These are phyloP conservation scores for Synergus itoensis DNA, from an alignment of 2,888 invertebrate species.

Conservation along the genomic window DNA sequence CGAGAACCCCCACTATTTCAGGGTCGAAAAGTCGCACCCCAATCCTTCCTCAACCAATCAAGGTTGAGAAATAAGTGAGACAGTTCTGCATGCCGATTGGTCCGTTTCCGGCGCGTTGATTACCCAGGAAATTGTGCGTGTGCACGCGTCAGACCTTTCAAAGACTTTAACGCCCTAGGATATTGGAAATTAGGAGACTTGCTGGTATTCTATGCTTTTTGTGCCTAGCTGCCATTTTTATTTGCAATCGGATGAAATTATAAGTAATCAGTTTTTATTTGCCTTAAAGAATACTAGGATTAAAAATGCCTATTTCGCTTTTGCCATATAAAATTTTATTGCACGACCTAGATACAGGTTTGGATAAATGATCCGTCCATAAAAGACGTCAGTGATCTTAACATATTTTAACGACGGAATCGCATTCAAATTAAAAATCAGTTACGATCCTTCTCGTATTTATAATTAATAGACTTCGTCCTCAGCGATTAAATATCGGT, in stretches of 20 bases:
- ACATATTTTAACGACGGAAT: neutral
- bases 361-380: neutral
- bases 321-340: neutral
- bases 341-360: neutral
- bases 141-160: constrained; percentile 46
- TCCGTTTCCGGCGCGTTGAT: constrained; percentile 75
- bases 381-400: constrained; percentile 5
- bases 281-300: neutral
- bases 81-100: constrained; percentile 68
- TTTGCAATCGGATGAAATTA: neutral
- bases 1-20: constrained; percentile 43
- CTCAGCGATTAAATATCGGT: neutral
- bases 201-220: neutral
- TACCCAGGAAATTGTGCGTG: constrained; percentile 76
- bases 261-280: neutral
- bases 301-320: neutral
- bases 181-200: constrained; percentile 37
- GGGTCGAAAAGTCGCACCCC: constrained; percentile 73
- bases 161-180: constrained; percentile 32
- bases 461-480: neutral
- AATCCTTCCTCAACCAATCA: constrained; percentile 69
- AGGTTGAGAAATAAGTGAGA: constrained; percentile 70
- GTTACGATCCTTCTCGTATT: neutral
- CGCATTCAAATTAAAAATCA: neutral
- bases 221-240: constrained; percentile 4